phyloP scores from a whole-genome alignment of 1,140 invertebrate species.

The Parapsyche elsis region DNA sequence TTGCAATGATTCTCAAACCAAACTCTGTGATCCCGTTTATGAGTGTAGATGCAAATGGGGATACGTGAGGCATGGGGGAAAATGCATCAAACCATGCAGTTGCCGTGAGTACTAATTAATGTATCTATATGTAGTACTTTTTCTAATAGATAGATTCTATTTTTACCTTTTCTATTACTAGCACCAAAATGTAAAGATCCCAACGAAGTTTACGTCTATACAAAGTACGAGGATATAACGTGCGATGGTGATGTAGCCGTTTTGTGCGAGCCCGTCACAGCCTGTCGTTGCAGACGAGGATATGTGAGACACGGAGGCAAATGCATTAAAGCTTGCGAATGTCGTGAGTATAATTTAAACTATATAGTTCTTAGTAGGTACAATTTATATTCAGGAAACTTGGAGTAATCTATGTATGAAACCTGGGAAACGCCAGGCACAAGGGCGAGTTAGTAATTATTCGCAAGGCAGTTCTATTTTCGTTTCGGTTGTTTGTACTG shows the following conservation, averaged over 20 bases:
- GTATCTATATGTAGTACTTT: background rate
- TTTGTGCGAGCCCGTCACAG: background rate
- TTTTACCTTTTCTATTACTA: background rate
- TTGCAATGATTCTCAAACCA: background rate
- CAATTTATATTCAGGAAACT: too few species aligned
- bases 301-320: constrained; percentile 20
- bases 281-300: constrained; percentile 19
- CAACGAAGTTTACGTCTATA: background rate
- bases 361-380: too few species aligned
- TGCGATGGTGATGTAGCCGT: background rate
- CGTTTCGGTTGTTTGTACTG: too few species aligned
- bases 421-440: too few species aligned
- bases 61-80: background rate
- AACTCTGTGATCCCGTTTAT: background rate
- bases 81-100: constrained; percentile 2
- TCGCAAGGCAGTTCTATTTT: too few species aligned
- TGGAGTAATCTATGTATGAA: too few species aligned
- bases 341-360: constrained; percentile 10
- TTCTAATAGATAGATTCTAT: too few species aligned
- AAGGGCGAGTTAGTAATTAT: too few species aligned
- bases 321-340: constrained; percentile 19
- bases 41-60: constrained; percentile 5
- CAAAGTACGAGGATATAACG: constrained; percentile 9
- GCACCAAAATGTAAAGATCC: constrained; percentile 29
- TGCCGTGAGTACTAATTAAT: constrained; percentile 12